Evolutionary conservation across 2,888 invertebrate genomes (phyloP).

Genomic region (Thereva unica): DNA sequence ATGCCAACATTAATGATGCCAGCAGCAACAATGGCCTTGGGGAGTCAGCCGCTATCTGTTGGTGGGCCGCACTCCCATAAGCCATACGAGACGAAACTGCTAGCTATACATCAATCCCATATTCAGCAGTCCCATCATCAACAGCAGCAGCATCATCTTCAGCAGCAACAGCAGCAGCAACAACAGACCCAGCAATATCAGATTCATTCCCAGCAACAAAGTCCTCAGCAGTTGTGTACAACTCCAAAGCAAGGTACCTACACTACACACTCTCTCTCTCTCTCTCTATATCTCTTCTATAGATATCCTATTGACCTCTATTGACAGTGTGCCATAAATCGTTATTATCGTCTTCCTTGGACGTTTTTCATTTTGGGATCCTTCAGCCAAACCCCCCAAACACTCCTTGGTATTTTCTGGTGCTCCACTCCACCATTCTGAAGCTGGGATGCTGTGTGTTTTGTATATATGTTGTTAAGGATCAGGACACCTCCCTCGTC

Average conservation of each 20-base stretch:
- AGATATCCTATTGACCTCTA: slow-evolving; percentile 31
- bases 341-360: slow-evolving; percentile 27
- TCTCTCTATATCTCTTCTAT: background rate
- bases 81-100: slow-evolving; percentile 58
- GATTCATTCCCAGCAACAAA: slow-evolving; percentile 58
- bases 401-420: no score
- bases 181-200: slow-evolving; percentile 53
- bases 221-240: slow-evolving; percentile 57
- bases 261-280: no score
- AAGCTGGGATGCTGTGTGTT: background rate
- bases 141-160: slow-evolving; percentile 49
- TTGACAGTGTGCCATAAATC: slow-evolving; percentile 35
- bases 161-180: slow-evolving; percentile 46
- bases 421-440: no score
- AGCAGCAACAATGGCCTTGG: slow-evolving; percentile 59
- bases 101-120: slow-evolving; percentile 59
- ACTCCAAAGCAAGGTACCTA: slow-evolving; percentile 58
- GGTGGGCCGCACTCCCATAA: slow-evolving; percentile 50
- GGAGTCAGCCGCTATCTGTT: slow-evolving; percentile 57
- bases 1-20: slow-evolving; percentile 61
- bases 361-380: slow-evolving; percentile 6
- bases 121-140: slow-evolving; percentile 50
- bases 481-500: slow-evolving; percentile 3
- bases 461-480: slow-evolving; percentile 3
- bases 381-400: no score